A percentile compares a stretch with the other conserved stretches of the same genome.
Evolutionary conservation across 2,797 vertebrate species (phyloP).

Genomic region (Myoxocephalus aenaeus): DNA sequence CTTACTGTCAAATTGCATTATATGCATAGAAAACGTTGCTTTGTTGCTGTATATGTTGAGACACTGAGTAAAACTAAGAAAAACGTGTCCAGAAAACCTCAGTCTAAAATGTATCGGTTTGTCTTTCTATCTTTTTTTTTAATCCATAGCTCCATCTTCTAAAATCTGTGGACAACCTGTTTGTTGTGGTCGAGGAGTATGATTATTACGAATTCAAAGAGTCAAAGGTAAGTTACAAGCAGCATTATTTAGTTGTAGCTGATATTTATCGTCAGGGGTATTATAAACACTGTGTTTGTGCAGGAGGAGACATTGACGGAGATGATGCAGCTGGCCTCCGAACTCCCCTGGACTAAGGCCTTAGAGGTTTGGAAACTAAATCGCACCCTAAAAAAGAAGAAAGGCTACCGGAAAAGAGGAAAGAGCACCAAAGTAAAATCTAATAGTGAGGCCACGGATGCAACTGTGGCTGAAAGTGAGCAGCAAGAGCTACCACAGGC

Average conservation of each 20-base stretch:
- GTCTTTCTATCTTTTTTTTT: background rate
- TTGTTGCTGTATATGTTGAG: background rate
- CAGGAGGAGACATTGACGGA: conserved; percentile 94
- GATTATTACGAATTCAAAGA: conserved; percentile 91
- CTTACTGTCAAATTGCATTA: background rate
- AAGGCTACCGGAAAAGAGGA: conserved; percentile 82
- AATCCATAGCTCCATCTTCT: conserved; percentile 89
- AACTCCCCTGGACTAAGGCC: conserved; percentile 89
- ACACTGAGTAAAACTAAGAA: too few relatives aligned
- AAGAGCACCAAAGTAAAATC: conserved; percentile 62
- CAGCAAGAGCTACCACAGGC: conserved; percentile 38
- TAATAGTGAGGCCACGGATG: conserved; percentile 22
- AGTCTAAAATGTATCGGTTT: background rate
- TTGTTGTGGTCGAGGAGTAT: conserved; percentile 93
- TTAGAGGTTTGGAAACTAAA: conserved; percentile 94
- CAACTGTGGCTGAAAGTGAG: conserved; percentile 21
- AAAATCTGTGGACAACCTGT: conserved; percentile 96
- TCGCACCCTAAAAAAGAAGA: conserved; percentile 91
- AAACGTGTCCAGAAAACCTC: background rate
- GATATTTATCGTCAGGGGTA: background rate
- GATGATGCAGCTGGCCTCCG: conserved; percentile 88
- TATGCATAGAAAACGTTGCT: background rate
- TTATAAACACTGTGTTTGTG: conserved; percentile 19
- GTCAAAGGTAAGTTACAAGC: conserved; percentile 85
- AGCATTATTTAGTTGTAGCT: background rate